Conservation (phyloP, 2,113 vertebrate species). For the Bungarus multicinctus region DNA sequence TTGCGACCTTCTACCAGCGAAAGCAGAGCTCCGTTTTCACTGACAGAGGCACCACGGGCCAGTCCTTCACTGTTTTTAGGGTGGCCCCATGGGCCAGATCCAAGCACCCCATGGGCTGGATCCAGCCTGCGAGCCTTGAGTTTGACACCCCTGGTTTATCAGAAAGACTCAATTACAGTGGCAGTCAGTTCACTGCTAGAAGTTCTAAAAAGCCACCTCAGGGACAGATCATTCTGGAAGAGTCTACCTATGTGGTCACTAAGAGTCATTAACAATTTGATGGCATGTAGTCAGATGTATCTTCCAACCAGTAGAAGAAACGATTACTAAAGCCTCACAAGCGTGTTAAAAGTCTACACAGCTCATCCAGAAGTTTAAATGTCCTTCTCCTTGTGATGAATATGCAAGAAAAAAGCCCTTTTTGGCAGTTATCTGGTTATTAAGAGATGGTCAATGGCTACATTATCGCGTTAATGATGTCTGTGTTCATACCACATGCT, state of each 20-base stretch:
- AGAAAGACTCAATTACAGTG: background rate
- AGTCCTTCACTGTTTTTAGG: too few relatives aligned
- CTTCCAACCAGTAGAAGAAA: background rate
- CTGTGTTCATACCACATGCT: background rate
- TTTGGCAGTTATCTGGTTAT: background rate
- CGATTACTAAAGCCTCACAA: background rate
- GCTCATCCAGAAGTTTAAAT: background rate
- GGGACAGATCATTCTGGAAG: background rate
- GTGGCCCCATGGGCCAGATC: too few relatives aligned
- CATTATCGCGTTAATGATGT: background rate
- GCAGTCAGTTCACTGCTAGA: background rate
- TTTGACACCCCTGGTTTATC: background rate
- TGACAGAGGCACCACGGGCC: too few relatives aligned
- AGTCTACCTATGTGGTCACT: background rate
- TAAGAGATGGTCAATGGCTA: background rate
- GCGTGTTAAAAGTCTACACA: background rate
- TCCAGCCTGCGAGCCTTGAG: too few relatives aligned
- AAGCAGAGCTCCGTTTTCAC: too few relatives aligned
- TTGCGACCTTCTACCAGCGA: too few relatives aligned
- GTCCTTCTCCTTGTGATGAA: background rate
- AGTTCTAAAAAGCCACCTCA: background rate
- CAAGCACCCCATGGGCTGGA: too few relatives aligned
- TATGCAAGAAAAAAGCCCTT: background rate
- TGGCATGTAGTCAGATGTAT: rapidly evolving
- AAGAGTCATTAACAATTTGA: background rate